These are phyloP conservation scores for Tetranychus truncatus DNA, from an alignment of 2,888 invertebrate species.

Conservation along the genomic window DNA sequence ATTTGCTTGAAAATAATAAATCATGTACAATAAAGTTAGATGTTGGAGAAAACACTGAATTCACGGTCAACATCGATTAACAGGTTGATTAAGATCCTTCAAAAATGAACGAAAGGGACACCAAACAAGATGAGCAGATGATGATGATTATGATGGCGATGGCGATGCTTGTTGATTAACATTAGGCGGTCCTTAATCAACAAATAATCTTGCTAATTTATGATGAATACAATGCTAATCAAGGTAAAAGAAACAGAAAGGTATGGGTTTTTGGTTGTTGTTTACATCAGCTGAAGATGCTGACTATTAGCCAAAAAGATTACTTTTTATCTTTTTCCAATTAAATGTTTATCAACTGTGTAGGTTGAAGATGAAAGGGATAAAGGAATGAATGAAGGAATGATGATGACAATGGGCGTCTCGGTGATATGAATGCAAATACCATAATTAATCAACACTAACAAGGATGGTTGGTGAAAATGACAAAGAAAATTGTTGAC, in stretches of 20 bases:
- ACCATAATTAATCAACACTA: too few species aligned
- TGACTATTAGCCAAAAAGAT: too few species aligned
- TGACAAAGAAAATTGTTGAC: too few species aligned
- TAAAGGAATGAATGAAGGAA: too few species aligned
- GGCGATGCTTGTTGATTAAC: not conserved
- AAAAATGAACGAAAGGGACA: not conserved
- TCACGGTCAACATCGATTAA: not conserved
- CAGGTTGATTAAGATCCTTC: not conserved
- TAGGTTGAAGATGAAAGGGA: too few species aligned
- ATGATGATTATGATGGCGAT: not conserved
- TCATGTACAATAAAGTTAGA: not conserved
- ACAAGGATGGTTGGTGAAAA: too few species aligned
- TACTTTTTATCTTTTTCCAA: too few species aligned
- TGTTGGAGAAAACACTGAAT: not conserved
- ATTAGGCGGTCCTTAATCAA: not conserved
- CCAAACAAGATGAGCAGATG: not conserved
- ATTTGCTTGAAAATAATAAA: not conserved
- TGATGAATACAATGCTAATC: not conserved
- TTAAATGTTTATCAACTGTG: too few species aligned
- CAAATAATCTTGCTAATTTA: not conserved
- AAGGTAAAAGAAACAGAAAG: not conserved
- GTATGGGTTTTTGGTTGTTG: not conserved
- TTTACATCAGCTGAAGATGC: too few species aligned
- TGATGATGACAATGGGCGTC: too few species aligned
- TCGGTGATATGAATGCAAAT: too few species aligned